These are phyloP conservation scores for Eriocheir sinensis DNA, from an alignment of 1,140 invertebrate species.

Conservation along the genomic window DNA sequence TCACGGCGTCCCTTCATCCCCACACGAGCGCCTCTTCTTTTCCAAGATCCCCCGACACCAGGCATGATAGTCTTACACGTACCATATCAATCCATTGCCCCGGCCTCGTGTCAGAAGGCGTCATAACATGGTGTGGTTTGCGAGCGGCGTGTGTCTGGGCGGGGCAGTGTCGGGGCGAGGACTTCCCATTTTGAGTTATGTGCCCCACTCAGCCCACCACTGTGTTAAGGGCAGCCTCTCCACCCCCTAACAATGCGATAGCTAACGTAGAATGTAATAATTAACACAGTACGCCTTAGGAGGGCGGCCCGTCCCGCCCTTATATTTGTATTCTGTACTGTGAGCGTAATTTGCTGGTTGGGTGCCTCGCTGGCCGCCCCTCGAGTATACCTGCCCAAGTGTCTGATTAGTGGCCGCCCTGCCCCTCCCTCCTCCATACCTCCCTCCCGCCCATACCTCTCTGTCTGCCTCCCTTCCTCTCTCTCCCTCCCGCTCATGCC, in stretches of 20 bases:
- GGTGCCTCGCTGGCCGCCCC: constrained; percentile 40
- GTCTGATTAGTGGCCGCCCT: constrained; percentile 1
- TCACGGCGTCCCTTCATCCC: background rate
- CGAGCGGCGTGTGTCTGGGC: background rate
- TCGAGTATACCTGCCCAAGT: background rate
- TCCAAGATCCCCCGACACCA: background rate
- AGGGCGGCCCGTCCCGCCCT: constrained; percentile 74
- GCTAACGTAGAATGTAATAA: constrained; percentile 74
- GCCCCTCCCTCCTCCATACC: background rate
- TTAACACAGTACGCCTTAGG: constrained; percentile 74
- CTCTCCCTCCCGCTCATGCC: background rate
- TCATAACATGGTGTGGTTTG: constrained; percentile 34
- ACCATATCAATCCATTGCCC: background rate
- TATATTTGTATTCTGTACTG: constrained; percentile 75
- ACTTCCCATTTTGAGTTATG: constrained; percentile 66
- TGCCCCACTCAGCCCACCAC: constrained; percentile 65
- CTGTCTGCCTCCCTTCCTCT: background rate
- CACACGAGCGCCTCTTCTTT: background rate
- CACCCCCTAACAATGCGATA: constrained; percentile 71
- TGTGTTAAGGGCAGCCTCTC: constrained; percentile 64
- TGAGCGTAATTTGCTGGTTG: constrained; percentile 72
- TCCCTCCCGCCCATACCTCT: background rate
- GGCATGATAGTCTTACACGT: background rate
- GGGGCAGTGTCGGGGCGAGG: constrained; percentile 34
- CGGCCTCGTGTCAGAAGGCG: background rate